Evolutionary conservation across 2,888 invertebrate genomes (phyloP), one percentile per base, ranked within the genome.

Genomic region (Lycaena phlaeas): DNA sequence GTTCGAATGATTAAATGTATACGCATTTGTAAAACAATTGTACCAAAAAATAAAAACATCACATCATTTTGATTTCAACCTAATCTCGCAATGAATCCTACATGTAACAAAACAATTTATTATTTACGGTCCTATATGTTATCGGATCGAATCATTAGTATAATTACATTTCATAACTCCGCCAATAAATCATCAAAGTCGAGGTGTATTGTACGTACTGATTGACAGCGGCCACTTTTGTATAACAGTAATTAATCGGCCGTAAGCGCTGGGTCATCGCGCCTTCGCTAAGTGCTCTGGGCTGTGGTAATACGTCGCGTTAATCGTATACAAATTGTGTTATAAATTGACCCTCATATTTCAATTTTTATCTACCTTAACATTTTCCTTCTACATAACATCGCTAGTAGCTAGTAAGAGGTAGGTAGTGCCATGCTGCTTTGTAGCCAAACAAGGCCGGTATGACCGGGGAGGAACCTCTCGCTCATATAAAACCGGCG

Each of bases 221-320:
- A 77, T 69, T 75, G 78, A 76, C 75, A 57, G 48, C 57, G 56
- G 59, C 59, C 63, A 62, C 61, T 69, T 68, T 66, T 71, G 73
- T 72, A 70, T 72, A 75, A 70, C 73, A 66, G 73, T 74, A 71
- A 77, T 78, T 77, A 78, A 69, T 64, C 56, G 54, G 50, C 40
- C 40, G 57, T 59, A 62, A 66, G 58, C 61, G 68, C 68, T 63
- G 60, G 62, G 62, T 68, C 75, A 75, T 68, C 67, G 58, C 53
- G 56, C 57, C 58, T 58, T 64, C 59, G 42, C 39, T 45, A 39
- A 46, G 42, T 40, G 40, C 40, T 45, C 22, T 2, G 26, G 38
- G 27, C 31, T 38, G 14, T 27, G 15, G 14, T n/a, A 29, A 10
- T 15, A 37, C 18, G 18, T 28, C 17, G 10, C 22, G 9, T 22